phyloP scores from a whole-genome alignment of 2,113 vertebrate genomes.

The Formicarius rufipectus region DNA sequence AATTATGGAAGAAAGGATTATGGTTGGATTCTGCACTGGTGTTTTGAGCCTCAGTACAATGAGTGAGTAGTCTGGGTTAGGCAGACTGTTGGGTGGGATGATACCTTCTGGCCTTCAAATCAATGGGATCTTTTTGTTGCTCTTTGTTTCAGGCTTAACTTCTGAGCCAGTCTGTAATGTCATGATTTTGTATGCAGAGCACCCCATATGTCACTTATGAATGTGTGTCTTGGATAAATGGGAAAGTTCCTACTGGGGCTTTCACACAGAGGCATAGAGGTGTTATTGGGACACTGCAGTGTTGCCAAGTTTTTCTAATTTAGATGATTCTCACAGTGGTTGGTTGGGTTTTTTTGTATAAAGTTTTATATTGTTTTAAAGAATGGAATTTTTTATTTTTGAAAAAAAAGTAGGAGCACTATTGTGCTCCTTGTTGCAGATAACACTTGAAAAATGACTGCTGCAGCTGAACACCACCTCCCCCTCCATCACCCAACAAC shows the following conservation, averaged over 20 bases:
- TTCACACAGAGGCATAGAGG: not conserved
- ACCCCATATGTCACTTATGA: not conserved
- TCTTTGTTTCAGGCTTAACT: not conserved
- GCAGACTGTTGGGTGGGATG: constrained; percentile 31
- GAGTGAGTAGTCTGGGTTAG: constrained; percentile 53
- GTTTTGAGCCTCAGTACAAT: constrained; percentile 60
- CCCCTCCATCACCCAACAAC: not conserved
- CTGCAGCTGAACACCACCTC: not conserved
- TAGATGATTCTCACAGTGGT: not conserved
- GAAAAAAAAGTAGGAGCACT: not conserved
- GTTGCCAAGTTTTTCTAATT: not conserved
- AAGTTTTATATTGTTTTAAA: not conserved
- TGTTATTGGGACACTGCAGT: not conserved
- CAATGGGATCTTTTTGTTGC: constrained; percentile 27
- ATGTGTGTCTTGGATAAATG: constrained; percentile 9
- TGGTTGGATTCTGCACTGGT: constrained; percentile 47
- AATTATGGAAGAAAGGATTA: constrained; percentile 63
- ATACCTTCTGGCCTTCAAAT: constrained; percentile 46
- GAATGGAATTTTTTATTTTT: not conserved
- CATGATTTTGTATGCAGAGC: constrained; percentile 17
- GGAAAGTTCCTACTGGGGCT: not conserved
- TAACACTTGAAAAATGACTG: not conserved
- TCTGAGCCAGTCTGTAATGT: not conserved
- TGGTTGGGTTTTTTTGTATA: not conserved
- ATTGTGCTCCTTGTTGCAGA: not conserved